phyloP scores from a whole-genome alignment of 2,797 vertebrate genomes.

The Cossypha heuglini region DNA sequence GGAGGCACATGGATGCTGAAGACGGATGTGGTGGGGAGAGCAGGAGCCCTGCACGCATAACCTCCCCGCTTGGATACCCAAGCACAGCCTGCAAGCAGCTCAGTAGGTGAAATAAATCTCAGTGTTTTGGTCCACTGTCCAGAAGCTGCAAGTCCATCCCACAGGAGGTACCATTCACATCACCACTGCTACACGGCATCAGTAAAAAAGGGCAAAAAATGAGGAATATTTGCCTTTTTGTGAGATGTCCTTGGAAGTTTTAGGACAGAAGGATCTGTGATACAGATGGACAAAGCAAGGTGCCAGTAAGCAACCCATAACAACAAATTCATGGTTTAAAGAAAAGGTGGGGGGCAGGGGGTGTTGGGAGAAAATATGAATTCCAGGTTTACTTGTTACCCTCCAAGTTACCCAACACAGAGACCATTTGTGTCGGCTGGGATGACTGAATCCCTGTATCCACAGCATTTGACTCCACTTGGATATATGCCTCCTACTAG shows the following conservation, averaged over 20 bases:
- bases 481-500: slow-evolving; percentile 42
- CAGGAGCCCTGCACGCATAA: not conserved
- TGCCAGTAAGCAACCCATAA: not conserved
- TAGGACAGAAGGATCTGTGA: not conserved
- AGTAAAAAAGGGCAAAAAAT: not conserved
- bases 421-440: not conserved
- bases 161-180: not conserved
- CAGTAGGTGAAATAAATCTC: not conserved
- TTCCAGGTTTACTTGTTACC: not conserved
- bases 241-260: not conserved
- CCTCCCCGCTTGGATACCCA: rapidly evolving
- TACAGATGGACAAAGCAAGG: not conserved
- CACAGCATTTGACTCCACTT: slow-evolving; percentile 13
- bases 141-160: not conserved
- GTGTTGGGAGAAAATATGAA: not conserved
- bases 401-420: not conserved
- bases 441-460: not conserved
- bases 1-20: not conserved
- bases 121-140: rapidly evolving
- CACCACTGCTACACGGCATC: not conserved
- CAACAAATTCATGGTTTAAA: not conserved
- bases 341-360: rapidly evolving
- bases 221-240: not conserved
- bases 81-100: not conserved
- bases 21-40: rapidly evolving